phyloP scores from a whole-genome alignment of 2,888 invertebrate genomes.

The Tillus elongatus region DNA sequence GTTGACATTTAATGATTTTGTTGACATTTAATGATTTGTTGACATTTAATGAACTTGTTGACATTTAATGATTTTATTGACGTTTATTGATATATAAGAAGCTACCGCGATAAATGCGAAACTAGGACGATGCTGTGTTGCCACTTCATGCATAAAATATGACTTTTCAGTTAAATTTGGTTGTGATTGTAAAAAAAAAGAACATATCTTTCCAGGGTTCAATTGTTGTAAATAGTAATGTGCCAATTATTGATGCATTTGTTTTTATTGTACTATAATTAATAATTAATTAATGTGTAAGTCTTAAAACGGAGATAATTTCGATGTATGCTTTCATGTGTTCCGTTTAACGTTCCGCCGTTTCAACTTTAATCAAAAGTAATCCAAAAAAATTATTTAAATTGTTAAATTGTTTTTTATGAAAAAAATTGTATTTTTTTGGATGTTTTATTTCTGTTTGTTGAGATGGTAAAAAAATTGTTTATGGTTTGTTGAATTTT shows the following conservation, averaged over 20 bases:
- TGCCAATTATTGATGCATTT: conserved; percentile 40
- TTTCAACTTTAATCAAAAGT: too few species aligned
- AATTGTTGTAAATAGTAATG: conserved; percentile 41
- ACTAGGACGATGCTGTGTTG: too few species aligned
- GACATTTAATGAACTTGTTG: conserved; percentile 3
- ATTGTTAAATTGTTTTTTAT: too few species aligned
- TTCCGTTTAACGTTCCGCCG: too few species aligned
- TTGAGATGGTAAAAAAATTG: neutral
- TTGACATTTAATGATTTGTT: neutral
- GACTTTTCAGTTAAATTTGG: too few species aligned
- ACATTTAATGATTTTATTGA: conserved; percentile 29
- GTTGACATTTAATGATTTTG: neutral
- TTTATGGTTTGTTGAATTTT: neutral
- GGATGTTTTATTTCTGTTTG: conserved; percentile 1
- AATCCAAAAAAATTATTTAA: too few species aligned
- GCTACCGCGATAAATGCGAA: too few species aligned
- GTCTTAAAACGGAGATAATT: conserved; percentile 9
- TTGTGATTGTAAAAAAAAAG: too few species aligned
- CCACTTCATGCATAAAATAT: too few species aligned
- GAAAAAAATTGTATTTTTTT: conserved; percentile 18
- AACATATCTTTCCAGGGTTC: conserved; percentile 45
- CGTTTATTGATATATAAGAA: too few species aligned
- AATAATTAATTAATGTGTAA: conserved; percentile 17
- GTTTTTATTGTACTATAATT: conserved; percentile 21
- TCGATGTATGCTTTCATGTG: too few species aligned